Conservation (phyloP, 2,888 invertebrate species). For the Bombylius discolor region DNA sequence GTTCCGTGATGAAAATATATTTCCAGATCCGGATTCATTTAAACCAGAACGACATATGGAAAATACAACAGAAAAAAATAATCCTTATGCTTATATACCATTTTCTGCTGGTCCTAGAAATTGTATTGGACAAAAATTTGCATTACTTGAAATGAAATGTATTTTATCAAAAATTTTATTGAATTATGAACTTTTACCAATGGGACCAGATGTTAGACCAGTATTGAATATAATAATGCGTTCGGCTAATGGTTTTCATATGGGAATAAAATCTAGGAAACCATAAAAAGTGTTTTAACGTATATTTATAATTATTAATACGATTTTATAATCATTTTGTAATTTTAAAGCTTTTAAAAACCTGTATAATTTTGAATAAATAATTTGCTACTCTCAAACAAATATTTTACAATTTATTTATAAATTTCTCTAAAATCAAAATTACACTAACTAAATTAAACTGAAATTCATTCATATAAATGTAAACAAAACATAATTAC, state of each 20-base stretch:
- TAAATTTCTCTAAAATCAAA: too few relatives aligned
- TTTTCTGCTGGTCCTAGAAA: conserved; percentile 33
- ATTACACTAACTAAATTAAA: too few relatives aligned
- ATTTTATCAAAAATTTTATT: conserved; percentile 24
- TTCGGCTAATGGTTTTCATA: conserved; percentile 24
- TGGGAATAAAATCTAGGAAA: conserved; percentile 22
- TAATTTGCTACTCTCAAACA: too few relatives aligned
- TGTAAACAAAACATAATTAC: too few relatives aligned
- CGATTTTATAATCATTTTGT: too few relatives aligned
- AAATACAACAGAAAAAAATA: conserved; percentile 20
- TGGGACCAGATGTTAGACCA: conserved; percentile 22
- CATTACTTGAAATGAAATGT: conserved; percentile 31
- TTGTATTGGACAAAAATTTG: conserved; percentile 33
- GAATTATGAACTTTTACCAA: conserved; percentile 25
- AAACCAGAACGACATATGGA: conserved; percentile 36
- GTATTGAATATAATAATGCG: conserved; percentile 24
- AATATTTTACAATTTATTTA: too few relatives aligned
- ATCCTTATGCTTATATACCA: conserved; percentile 25
- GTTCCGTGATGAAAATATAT: conserved; percentile 23
- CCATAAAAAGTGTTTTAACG: conserved; percentile 4
- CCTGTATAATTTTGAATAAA: too few relatives aligned
- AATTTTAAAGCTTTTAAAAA: too few relatives aligned
- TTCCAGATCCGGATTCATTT: conserved; percentile 24
- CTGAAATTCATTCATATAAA: too few relatives aligned
- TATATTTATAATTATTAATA: too few relatives aligned